Evolutionary conservation across 2,797 vertebrate genomes (phyloP).

Genomic region (Phylloscopus collybita): DNA sequence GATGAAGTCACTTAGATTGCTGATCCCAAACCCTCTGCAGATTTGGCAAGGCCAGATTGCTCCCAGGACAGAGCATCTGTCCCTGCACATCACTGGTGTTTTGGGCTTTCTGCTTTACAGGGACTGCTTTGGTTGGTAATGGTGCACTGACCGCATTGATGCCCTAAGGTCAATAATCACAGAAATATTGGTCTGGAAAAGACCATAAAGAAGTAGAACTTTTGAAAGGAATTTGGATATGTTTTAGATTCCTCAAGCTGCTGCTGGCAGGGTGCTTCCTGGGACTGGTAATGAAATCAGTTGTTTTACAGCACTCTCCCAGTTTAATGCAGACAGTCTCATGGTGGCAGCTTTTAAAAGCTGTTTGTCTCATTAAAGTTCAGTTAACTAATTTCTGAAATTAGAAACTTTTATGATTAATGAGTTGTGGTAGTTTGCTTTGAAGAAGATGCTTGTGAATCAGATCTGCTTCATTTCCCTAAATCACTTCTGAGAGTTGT

Average conservation of each 20-base stretch:
- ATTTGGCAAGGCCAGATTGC: accelerated
- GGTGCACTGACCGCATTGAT: background rate
- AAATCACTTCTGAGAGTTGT: slow-evolving; percentile 21
- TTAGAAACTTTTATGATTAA: slow-evolving; percentile 54
- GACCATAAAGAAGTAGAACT: background rate
- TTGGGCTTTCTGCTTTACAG: background rate
- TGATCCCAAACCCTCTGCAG: background rate
- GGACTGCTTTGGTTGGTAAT: accelerated
- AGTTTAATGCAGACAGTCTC: background rate
- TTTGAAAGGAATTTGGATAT: background rate
- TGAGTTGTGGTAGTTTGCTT: background rate
- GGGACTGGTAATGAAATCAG: background rate
- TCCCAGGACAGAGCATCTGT: background rate
- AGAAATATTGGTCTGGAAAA: background rate
- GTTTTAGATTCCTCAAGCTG: background rate
- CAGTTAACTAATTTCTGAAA: slow-evolving; percentile 51
- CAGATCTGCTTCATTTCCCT: background rate
- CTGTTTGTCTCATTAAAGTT: slow-evolving; percentile 47
- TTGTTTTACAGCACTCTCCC: background rate
- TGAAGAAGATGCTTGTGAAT: slow-evolving; percentile 2
- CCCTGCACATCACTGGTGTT: background rate
- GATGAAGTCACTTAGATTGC: background rate
- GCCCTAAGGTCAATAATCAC: background rate
- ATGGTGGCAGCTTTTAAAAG: slow-evolving; percentile 27
- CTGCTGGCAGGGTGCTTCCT: background rate